Evolutionary conservation across 2,888 invertebrate species (phyloP).

Genomic region (Meloe dianella): DNA sequence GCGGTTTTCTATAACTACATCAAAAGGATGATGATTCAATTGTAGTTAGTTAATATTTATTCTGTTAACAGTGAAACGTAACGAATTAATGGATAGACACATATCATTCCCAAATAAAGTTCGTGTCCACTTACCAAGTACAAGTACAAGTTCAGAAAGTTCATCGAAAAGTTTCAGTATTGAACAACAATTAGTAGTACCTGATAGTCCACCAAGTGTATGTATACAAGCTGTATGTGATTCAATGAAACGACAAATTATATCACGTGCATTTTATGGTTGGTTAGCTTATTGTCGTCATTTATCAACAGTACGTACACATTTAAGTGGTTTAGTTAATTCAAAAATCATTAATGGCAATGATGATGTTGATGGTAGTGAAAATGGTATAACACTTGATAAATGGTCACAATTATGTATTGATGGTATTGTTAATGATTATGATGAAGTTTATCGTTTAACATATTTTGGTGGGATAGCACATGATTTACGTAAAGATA

Average conservation of each 20-base stretch:
- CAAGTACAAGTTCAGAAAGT: constrained; percentile 74
- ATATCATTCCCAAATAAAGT: constrained; percentile 54
- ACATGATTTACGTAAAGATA: constrained; percentile 76
- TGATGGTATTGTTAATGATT: constrained; percentile 68
- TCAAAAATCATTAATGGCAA: constrained; percentile 72
- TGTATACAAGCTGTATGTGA: constrained; percentile 76
- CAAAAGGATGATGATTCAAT: too few species aligned
- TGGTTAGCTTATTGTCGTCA: constrained; percentile 96
- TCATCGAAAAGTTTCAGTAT: constrained; percentile 63
- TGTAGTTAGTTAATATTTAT: too few species aligned
- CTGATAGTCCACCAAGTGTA: constrained; percentile 57
- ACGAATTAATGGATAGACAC: constrained; percentile 70
- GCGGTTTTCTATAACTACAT: too few species aligned
- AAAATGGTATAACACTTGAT: constrained; percentile 68
- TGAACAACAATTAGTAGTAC: constrained; percentile 56
- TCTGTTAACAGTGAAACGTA: constrained; percentile 66
- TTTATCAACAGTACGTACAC: constrained; percentile 89
- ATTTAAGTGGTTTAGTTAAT: constrained; percentile 87
- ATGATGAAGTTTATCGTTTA: constrained; percentile 78
- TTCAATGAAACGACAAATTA: constrained; percentile 93
- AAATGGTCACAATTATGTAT: constrained; percentile 74
- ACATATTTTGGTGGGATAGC: constrained; percentile 89
- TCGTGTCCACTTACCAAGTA: constrained; percentile 65
- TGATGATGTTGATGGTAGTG: constrained; percentile 57
- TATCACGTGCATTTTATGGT: constrained; percentile 94